Evolutionary conservation across 2,113 vertebrate species (phyloP).

Genomic region (Gnathonemus echidnorhynchus): DNA sequence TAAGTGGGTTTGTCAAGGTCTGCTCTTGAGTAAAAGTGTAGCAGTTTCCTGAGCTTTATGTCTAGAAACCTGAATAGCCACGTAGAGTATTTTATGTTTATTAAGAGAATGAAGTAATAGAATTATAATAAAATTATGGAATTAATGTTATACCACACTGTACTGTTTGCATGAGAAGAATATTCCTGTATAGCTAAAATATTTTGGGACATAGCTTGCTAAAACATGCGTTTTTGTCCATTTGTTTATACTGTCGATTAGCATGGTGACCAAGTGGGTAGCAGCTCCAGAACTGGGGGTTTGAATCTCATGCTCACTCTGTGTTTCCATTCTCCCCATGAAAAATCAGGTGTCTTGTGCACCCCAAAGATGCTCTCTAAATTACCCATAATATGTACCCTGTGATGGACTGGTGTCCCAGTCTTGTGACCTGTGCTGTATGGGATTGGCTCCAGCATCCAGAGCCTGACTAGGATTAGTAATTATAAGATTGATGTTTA

Average conservation of each 20-base stretch:
- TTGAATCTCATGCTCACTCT: not conserved
- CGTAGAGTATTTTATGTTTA: not conserved
- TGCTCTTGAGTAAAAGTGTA: not conserved
- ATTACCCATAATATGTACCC: not conserved
- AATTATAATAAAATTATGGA: not conserved
- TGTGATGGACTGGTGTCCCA: not conserved
- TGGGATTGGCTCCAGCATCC: not conserved
- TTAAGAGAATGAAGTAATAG: not conserved
- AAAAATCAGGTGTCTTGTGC: not conserved
- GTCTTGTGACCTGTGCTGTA: not conserved
- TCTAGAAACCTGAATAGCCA: not conserved
- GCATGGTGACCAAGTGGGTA: not conserved
- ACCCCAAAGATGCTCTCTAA: not conserved
- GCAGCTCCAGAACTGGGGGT: not conserved
- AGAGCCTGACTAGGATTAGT: not conserved
- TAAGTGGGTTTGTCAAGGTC: not conserved
- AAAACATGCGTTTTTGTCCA: not conserved
- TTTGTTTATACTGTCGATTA: not conserved
- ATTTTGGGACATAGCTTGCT: not conserved
- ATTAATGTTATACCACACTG: not conserved
- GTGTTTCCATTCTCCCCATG: not conserved
- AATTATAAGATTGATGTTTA: not conserved
- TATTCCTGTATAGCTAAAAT: not conserved
- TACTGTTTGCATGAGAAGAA: not conserved
- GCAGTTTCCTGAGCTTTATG: not conserved